A percentile compares a stretch with the other conserved stretches of the same genome.
Conservation (phyloP, 2,113 vertebrate species). For the Choloepus hoffmanni region DNA sequence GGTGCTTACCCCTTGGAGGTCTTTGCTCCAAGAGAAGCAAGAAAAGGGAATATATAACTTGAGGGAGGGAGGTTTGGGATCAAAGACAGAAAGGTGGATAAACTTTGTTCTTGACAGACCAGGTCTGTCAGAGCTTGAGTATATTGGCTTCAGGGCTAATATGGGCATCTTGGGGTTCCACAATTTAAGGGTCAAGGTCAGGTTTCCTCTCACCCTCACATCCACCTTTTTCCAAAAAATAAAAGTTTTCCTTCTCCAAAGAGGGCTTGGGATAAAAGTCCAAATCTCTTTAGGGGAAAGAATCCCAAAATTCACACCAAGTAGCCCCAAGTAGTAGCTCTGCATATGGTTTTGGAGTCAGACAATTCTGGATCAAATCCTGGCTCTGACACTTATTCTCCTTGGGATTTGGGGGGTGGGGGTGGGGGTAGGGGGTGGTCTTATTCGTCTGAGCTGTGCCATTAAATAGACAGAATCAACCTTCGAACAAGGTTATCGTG, state of each 20-base stretch:
- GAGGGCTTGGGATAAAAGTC: background rate
- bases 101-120: background rate
- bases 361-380: background rate
- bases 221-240: background rate
- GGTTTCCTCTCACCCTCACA: background rate
- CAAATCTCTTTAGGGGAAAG: background rate
- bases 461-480: background rate
- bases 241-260: background rate
- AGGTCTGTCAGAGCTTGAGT: background rate
- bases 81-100: background rate
- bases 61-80: background rate
- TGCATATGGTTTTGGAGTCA: background rate
- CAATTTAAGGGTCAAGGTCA: background rate
- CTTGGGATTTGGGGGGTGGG: background rate
- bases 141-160: background rate
- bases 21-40: background rate
- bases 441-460: background rate
- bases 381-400: background rate
- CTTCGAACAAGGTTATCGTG: background rate
- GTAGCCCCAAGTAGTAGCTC: no score
- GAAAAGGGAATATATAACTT: background rate
- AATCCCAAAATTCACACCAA: background rate
- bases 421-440: background rate
- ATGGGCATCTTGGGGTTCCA: background rate
- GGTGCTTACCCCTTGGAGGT: background rate